phyloP scores from a whole-genome alignment of 2,888 invertebrate genomes.

The Notocelia uddmanniana region DNA sequence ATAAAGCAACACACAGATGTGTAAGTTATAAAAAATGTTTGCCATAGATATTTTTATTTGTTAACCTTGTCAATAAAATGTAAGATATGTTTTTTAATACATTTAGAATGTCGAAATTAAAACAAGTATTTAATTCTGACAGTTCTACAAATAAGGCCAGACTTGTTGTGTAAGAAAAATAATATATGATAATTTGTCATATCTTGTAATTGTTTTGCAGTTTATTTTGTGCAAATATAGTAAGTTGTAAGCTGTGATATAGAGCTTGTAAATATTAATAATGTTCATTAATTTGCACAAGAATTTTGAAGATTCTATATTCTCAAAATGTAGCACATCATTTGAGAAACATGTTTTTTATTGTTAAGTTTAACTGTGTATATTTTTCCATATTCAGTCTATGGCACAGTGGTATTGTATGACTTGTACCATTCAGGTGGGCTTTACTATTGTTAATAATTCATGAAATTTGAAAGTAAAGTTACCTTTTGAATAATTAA shows the following conservation, averaged over 20 bases:
- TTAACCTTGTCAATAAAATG: neutral
- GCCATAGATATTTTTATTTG: conserved; percentile 33
- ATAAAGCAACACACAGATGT: conserved; percentile 18
- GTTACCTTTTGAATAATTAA: conserved; percentile 56
- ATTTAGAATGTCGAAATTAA: neutral
- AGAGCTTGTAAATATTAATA: conserved; percentile 78
- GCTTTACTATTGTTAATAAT: conserved; percentile 13
- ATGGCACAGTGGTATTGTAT: conserved; percentile 18
- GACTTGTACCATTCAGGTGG: conserved; percentile 17
- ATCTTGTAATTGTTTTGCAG: conserved; percentile 46
- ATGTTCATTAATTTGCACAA: conserved; percentile 48
- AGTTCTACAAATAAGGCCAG: conserved; percentile 9
- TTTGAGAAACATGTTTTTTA: conserved; percentile 45
- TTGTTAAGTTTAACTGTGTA: conserved; percentile 43
- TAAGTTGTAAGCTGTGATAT: conserved; percentile 82
- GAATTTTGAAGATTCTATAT: conserved; percentile 42
- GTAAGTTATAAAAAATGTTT: conserved; percentile 20
- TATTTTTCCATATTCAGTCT: conserved; percentile 34
- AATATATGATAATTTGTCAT: neutral
- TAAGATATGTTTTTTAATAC: neutral
- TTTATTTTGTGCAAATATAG: conserved; percentile 64
- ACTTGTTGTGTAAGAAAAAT: conserved; percentile 7
- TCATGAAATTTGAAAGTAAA: conserved; percentile 28
- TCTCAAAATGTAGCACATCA: conserved; percentile 35
- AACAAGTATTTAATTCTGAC: neutral